These are phyloP conservation scores for Sylvia borin DNA, from an alignment of 2,797 vertebrate genomes.

Conservation along the genomic window DNA sequence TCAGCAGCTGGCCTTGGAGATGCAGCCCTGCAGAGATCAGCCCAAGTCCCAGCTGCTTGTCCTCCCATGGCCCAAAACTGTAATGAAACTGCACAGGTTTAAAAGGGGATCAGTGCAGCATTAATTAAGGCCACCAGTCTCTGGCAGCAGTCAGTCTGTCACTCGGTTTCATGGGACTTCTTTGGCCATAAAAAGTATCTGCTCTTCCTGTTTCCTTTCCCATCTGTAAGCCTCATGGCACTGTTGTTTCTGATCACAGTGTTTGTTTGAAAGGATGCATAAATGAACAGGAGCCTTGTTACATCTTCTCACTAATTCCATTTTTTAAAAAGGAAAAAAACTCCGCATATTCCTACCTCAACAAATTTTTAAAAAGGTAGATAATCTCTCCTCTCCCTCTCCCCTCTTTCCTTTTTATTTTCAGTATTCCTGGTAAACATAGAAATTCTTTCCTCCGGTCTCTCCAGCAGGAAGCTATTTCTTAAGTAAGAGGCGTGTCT, in stretches of 20 bases:
- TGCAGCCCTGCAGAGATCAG: not conserved
- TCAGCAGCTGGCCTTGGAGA: not conserved
- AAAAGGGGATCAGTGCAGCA: not conserved
- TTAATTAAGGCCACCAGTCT: not conserved
- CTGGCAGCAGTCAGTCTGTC: not conserved
- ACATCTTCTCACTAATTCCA: not conserved
- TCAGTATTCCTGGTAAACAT: too few species aligned
- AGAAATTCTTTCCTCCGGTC: not conserved
- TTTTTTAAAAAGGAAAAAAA: rapidly evolving
- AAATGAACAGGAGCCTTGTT: not conserved
- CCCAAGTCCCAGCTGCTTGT: not conserved
- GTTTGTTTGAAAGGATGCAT: not conserved
- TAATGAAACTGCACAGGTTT: not conserved
- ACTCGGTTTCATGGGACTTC: not conserved
- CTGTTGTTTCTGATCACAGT: not conserved
- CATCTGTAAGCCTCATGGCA: not conserved
- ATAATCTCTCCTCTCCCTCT: too few species aligned
- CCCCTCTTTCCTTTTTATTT: too few species aligned
- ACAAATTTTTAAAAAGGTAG: rapidly evolving
- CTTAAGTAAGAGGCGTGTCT: not conserved
- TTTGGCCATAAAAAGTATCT: not conserved
- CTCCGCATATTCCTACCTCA: rapidly evolving
- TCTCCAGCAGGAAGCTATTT: not conserved
- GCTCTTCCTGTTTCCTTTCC: not conserved
- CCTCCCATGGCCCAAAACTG: not conserved